Evolutionary conservation across 2,888 invertebrate genomes (phyloP).

Genomic region (Pterostichus niger): DNA sequence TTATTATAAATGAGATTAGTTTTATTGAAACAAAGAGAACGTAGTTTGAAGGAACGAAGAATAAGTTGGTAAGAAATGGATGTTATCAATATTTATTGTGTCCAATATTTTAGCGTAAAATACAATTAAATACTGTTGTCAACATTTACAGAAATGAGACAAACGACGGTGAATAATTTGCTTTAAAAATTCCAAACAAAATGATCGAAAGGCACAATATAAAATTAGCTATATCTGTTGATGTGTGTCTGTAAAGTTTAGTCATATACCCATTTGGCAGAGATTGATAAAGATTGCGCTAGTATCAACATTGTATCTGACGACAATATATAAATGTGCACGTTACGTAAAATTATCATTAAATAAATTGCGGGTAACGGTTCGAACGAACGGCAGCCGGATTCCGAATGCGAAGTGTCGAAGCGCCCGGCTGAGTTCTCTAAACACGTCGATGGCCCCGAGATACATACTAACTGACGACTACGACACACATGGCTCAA

Average conservation of each 20-base stretch:
- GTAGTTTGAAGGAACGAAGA: neutral
- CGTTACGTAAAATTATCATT: slow-evolving; percentile 68
- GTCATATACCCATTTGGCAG: slow-evolving; percentile 6
- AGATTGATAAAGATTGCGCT: slow-evolving; percentile 8
- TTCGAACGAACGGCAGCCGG: slow-evolving; percentile 27
- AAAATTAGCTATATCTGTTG: slow-evolving; percentile 66
- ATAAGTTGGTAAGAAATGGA: slow-evolving; percentile 5
- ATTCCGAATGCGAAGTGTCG: slow-evolving; percentile 3
- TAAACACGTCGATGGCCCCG: slow-evolving; percentile 80
- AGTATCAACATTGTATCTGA: slow-evolving; percentile 46
- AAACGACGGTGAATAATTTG: slow-evolving; percentile 63
- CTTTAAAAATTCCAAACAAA: slow-evolving; percentile 59
- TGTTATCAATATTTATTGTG: slow-evolving; percentile 65
- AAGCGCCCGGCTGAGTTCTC: slow-evolving; percentile 74
- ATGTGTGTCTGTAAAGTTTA: slow-evolving; percentile 46
- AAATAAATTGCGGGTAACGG: slow-evolving; percentile 55
- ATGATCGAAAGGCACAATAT: slow-evolving; percentile 75
- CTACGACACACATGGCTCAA: slow-evolving; percentile 72
- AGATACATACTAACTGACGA: slow-evolving; percentile 80
- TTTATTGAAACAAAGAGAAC: neutral
- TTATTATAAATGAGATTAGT: no score
- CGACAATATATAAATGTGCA: slow-evolving; percentile 69
- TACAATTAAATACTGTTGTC: slow-evolving; percentile 64
- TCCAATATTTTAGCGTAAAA: slow-evolving; percentile 65
- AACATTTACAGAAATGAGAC: slow-evolving; percentile 64